A percentile compares a stretch with the other conserved stretches of the same genome.
These are phyloP conservation scores for Augochlorella aurata DNA, from an alignment of 2,888 invertebrate species.

Conservation along the genomic window DNA sequence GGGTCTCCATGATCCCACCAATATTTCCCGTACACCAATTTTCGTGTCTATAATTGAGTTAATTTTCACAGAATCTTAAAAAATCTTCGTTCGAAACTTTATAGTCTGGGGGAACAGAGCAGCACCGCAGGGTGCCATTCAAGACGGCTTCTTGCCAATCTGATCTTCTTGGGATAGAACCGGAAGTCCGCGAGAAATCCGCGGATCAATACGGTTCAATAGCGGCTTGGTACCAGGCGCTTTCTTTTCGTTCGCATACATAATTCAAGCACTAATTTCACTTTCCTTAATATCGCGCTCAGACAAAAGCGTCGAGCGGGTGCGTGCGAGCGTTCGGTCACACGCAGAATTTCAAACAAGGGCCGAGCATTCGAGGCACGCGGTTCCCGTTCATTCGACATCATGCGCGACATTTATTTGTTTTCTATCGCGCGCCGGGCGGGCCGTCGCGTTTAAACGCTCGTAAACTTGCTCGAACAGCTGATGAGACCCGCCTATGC, in stretches of 20 bases:
- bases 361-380: conserved; percentile 61
- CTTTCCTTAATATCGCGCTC: conserved; percentile 57
- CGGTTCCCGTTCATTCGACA: conserved; percentile 46
- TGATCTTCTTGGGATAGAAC: no score
- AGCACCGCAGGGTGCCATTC: no score
- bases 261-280: conserved; percentile 49
- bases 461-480: conserved; percentile 31
- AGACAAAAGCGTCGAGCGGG: conserved; percentile 40
- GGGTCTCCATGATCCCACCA: no score
- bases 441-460: conserved; percentile 9
- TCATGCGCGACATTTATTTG: conserved; percentile 30
- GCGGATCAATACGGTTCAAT: conserved; percentile 50
- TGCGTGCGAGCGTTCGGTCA: conserved; percentile 10
- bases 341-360: conserved; percentile 60
- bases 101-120: no score
- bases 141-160: no score
- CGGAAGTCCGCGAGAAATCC: conserved; percentile 17
- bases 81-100: no score
- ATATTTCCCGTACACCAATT: no score
- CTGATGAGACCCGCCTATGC: conserved; percentile 4
- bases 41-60: no score
- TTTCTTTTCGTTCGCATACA: conserved; percentile 58
- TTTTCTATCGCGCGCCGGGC: conserved; percentile 27
- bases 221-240: conserved; percentile 30
- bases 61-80: no score